A percentile compares a stretch with the other conserved stretches of the same genome.
Evolutionary conservation across 1,140 invertebrate species (phyloP).

Genomic region (Drosophila pseudoobscura): DNA sequence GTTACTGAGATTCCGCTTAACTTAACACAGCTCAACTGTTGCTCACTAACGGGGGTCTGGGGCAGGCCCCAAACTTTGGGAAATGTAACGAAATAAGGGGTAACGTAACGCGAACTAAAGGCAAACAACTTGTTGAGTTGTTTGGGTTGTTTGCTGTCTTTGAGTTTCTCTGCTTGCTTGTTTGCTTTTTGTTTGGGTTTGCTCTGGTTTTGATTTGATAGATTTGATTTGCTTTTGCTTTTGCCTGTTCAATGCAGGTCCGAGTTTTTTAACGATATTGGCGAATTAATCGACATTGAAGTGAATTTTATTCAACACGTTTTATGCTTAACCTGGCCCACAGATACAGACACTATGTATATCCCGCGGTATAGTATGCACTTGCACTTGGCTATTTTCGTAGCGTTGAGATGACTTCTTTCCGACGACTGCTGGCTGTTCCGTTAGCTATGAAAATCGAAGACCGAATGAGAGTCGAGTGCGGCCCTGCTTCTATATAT

Average conservation of each 20-base stretch:
- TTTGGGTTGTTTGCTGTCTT: slow-evolving; percentile 25
- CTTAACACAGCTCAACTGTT: slow-evolving; percentile 34
- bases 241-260: slow-evolving; percentile 58
- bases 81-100: slow-evolving; percentile 71
- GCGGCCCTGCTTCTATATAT: slow-evolving; percentile 26
- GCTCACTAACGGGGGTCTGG: no score
- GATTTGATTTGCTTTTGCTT: no score
- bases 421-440: slow-evolving; percentile 24
- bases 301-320: slow-evolving; percentile 65
- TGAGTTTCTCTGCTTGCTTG: slow-evolving; percentile 22
- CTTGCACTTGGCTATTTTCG: slow-evolving; percentile 58
- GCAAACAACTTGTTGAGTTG: slow-evolving; percentile 62
- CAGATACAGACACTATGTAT: slow-evolving; percentile 8
- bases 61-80: slow-evolving; percentile 10
- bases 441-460: slow-evolving; percentile 48
- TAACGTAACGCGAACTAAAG: slow-evolving; percentile 64
- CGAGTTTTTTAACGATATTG: slow-evolving; percentile 78
- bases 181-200: slow-evolving; percentile 2
- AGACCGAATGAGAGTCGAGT: slow-evolving; percentile 36
- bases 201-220: no score
- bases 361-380: slow-evolving; percentile 37
- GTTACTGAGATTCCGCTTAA: neutral
- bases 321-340: slow-evolving; percentile 11
- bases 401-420: neutral
- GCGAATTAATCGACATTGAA: slow-evolving; percentile 83